Evolutionary conservation across 1,140 invertebrate species (phyloP), one percentile per base, ranked within the genome.

Genomic region (Andricus grossulariae): DNA sequence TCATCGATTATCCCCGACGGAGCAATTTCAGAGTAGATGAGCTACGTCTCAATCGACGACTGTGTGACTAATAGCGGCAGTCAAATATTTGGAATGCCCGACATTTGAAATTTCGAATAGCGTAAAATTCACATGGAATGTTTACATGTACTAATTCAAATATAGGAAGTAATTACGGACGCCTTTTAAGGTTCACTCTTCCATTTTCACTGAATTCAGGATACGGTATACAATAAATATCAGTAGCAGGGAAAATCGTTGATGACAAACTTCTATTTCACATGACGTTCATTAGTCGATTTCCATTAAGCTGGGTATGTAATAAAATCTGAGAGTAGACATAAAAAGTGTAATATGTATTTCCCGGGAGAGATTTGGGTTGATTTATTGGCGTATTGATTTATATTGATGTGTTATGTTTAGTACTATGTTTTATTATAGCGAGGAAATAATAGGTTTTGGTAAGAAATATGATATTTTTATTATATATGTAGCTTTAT

Each of bases 1-100:
- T 66, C 60, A 66, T 66, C 60, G 60, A 66, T 66, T 66, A 66
- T 66, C 39, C 60, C 60, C 60, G 60, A 66, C 60, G 60, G 60
- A 66, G 60, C 39, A 66, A 66, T 66, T 66, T 66, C 25, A 39
- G 60, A 66, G 60, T 66, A 66, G 60, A 66, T 45, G 39, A 45
- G 60, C 39, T 66, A 32, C 60, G 60, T 66, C 60, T 66, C 60
- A 66, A 66, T 66, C 60, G 60, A 66, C 60, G 60, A 66, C 60
- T 66, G 60, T 66, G 60, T 39, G 60, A 66, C 60, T 66, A 66
- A 66, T 66, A 45, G 60, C 25, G 32, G 32, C 60, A 66, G 60
- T 66, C 60, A 66, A 66, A 66, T 66, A 66, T 66, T 66, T 66
- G 60, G 32, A 66, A 66, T 66, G 32, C 25, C n/a, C 60, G 25